phyloP scores from a whole-genome alignment of 1,140 invertebrate genomes.

The fruit fly (Drosophila melanogaster) region DNA sequence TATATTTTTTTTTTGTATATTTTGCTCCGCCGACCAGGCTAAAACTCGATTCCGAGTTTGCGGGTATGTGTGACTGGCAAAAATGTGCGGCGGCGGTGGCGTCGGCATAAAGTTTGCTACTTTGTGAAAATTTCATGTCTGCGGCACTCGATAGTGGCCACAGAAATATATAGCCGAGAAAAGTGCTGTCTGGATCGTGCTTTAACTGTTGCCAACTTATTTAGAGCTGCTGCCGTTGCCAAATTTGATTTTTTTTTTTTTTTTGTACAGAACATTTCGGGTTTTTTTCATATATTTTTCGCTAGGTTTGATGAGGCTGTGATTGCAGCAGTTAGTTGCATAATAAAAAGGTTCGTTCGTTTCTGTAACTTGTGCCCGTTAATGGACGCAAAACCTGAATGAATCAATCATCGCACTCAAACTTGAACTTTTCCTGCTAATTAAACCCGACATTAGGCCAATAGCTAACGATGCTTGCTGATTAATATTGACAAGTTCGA shows the following conservation, averaged over 20 bases:
- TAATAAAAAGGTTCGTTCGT: conserved; percentile 12
- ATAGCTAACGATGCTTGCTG: conserved; percentile 6
- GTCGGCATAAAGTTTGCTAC: conserved; percentile 78
- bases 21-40: conserved; percentile 51
- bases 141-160: conserved; percentile 77
- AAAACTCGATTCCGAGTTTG: conserved; percentile 60
- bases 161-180: conserved; percentile 61
- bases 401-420: conserved; percentile 17
- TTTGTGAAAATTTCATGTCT: conserved; percentile 80
- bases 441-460: conserved; percentile 23
- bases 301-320: conserved; percentile 47
- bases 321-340: conserved; percentile 42
- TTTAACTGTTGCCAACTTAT: conserved; percentile 75
- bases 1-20: conserved; percentile 42
- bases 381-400: not conserved
- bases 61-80: conserved; percentile 31
- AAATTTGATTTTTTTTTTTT: conserved; percentile 26
- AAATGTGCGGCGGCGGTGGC: conserved; percentile 54
- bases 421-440: conserved; percentile 24
- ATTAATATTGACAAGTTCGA: conserved; percentile 43
- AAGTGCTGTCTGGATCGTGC: conserved; percentile 43
- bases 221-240: conserved; percentile 35
- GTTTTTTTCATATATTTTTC: conserved; percentile 15
- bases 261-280: conserved; percentile 6
- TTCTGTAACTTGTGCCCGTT: no score